phyloP scores from a whole-genome alignment of 2,888 invertebrate genomes.

The Apamea anceps region DNA sequence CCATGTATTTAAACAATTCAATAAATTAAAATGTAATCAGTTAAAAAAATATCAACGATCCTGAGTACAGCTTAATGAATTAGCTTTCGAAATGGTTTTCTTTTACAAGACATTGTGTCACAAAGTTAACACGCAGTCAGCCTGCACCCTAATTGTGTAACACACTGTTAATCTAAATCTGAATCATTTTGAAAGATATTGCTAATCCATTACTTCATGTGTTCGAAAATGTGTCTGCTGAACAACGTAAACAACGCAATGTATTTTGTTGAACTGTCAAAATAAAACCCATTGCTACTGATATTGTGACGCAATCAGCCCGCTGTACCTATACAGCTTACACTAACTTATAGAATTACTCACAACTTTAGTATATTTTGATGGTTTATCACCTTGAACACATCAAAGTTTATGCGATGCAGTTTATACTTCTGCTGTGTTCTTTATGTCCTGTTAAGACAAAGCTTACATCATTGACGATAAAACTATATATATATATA shows the following conservation, averaged over 20 bases:
- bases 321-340: not conserved
- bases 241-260: no score
- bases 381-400: slow-evolving; percentile 4
- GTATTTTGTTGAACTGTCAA: no score
- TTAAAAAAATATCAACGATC: slow-evolving; percentile 1
- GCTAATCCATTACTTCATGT: no score
- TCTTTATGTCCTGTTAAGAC: slow-evolving; percentile 30
- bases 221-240: no score
- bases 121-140: not conserved
- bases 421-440: slow-evolving; percentile 35
- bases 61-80: slow-evolving; percentile 3
- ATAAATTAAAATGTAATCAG: slow-evolving; percentile 43
- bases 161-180: no score
- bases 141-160: no score
- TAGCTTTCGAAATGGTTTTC: slow-evolving; percentile 7
- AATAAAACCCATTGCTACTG: no score
- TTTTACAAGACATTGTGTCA: not conserved
- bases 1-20: slow-evolving; percentile 26
- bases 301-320: no score
- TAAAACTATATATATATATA: slow-evolving; percentile 69
- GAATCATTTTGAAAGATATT: no score
- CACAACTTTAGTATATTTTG: not conserved
- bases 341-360: no score
- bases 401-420: slow-evolving; percentile 14
- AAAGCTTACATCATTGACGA: slow-evolving; percentile 71